phyloP scores from a whole-genome alignment of 2,888 invertebrate genomes.

The Neuroscelio doddi region DNA sequence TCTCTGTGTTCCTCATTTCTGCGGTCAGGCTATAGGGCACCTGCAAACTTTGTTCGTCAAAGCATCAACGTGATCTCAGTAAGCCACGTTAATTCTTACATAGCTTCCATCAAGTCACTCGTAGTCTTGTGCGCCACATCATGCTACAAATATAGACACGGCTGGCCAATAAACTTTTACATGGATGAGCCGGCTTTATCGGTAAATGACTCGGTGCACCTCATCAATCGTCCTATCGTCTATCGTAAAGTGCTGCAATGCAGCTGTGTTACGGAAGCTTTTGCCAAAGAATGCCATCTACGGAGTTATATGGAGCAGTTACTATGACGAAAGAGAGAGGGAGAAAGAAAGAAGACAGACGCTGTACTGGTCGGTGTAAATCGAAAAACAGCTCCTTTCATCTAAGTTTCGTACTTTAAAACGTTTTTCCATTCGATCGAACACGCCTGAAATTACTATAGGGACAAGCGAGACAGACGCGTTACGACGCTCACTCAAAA shows the following conservation, averaged over 20 bases:
- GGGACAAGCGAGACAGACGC: constrained; percentile 21
- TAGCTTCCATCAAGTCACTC: not conserved
- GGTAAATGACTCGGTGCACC: constrained; percentile 16
- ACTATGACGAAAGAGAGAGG: not conserved
- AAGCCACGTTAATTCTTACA: not conserved
- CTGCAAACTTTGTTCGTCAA: constrained; percentile 20
- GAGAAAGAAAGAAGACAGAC: constrained; percentile 9
- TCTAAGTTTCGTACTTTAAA: constrained; percentile 24
- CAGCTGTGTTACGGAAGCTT: constrained; percentile 14
- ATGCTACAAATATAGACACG: not conserved
- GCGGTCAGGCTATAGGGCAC: constrained; percentile 1
- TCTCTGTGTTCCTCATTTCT: constrained; percentile 19
- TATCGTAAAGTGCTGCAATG: constrained; percentile 42
- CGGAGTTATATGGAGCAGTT: constrained; percentile 26
- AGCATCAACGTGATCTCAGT: not conserved
- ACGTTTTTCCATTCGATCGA: constrained; percentile 39
- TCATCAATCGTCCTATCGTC: constrained; percentile 42
- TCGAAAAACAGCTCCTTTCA: constrained; percentile 24
- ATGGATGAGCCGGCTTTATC: constrained; percentile 14
- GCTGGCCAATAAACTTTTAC: constrained; percentile 38
- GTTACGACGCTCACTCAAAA: not conserved
- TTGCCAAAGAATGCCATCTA: constrained; percentile 28
- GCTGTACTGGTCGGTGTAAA: constrained; percentile 13
- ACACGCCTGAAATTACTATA: constrained; percentile 32
- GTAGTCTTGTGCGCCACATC: not conserved